phyloP scores from a whole-genome alignment of 2,888 invertebrate species.

The Rhagonycha lutea region DNA sequence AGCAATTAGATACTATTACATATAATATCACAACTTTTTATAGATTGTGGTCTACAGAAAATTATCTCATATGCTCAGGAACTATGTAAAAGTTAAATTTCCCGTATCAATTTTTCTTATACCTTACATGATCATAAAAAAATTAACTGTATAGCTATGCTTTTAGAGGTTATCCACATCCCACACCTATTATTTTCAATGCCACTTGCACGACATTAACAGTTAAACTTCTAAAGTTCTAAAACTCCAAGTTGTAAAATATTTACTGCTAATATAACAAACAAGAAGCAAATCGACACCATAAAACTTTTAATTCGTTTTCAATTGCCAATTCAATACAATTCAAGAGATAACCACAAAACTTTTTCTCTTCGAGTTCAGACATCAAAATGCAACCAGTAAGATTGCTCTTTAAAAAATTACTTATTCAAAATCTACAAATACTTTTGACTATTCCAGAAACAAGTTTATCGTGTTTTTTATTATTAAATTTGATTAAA shows the following conservation, averaged over 20 bases:
- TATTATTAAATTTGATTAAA: not conserved
- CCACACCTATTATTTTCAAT: slow-evolving; percentile 22
- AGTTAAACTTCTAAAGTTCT: slow-evolving; percentile 2
- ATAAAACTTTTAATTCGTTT: not conserved
- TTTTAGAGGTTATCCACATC: slow-evolving; percentile 18
- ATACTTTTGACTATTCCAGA: not conserved
- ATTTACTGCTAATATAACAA: not conserved
- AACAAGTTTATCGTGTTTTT: not conserved
- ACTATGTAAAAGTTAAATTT: not conserved
- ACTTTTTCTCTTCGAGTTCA: not conserved
- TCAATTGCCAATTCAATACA: not conserved
- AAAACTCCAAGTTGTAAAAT: not conserved
- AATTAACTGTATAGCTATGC: slow-evolving; percentile 10
- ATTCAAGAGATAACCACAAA: not conserved
- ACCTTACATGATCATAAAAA: not conserved
- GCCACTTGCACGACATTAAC: slow-evolving; percentile 14
- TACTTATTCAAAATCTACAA: not conserved
- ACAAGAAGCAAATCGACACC: not conserved
- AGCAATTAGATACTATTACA: not conserved
- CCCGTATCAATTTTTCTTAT: not conserved
- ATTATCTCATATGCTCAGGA: no score
- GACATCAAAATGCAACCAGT: not conserved
- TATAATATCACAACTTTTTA: not conserved
- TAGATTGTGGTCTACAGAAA: not conserved
- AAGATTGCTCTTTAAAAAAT: not conserved